Evolutionary conservation across 2,797 vertebrate species (phyloP).

Genomic region (Vespertilio murinus): DNA sequence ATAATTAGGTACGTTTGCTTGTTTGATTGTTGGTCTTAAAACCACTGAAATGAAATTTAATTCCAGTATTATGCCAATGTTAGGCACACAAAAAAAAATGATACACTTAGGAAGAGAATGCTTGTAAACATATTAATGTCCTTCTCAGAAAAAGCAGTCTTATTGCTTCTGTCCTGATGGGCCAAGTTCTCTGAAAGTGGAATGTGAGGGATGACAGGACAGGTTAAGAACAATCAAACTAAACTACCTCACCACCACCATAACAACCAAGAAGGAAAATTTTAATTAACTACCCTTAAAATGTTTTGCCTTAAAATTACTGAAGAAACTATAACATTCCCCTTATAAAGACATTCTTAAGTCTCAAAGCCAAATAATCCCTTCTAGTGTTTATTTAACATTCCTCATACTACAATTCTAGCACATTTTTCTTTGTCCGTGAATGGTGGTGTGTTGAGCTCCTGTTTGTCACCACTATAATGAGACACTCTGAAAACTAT

Average conservation of each 20-base stretch:
- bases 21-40: constrained; percentile 2
- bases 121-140: constrained; percentile 25
- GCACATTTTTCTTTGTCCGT: not conserved
- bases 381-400: not conserved
- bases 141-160: constrained; percentile 9
- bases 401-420: not conserved
- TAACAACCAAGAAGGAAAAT: not conserved
- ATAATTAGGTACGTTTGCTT: not conserved
- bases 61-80: constrained; percentile 3
- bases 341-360: constrained; percentile 24
- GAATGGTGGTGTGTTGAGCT: not conserved
- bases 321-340: not conserved
- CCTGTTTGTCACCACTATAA: not conserved
- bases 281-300: not conserved
- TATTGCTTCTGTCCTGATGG: not conserved
- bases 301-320: not conserved
- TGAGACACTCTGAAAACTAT: not conserved
- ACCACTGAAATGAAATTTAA: constrained; percentile 4
- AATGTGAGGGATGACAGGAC: not conserved
- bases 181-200: not conserved
- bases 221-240: not conserved
- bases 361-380: not conserved
- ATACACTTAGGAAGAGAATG: constrained; percentile 6
- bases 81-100: not conserved
- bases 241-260: not conserved